Evolutionary conservation across 2,888 invertebrate species (phyloP).

Genomic region (Hirtodrosophila duncani): DNA sequence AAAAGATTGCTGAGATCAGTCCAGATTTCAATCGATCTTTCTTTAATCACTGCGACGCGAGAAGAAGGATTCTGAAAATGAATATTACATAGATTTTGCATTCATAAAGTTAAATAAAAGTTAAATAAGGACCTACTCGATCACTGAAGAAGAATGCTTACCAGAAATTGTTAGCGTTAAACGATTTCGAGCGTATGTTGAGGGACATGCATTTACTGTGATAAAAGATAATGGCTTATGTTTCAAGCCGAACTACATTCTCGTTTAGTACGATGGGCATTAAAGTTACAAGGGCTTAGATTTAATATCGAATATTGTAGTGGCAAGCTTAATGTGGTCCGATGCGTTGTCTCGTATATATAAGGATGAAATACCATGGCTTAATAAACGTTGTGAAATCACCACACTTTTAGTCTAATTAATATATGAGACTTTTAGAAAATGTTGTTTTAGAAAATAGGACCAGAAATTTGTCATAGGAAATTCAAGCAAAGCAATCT

Average conservation of each 20-base stretch:
- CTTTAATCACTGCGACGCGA: conserved; percentile 27
- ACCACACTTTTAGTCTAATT: too few relatives aligned
- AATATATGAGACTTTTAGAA: too few relatives aligned
- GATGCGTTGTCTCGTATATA: conserved; percentile 17
- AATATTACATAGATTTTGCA: conserved; percentile 11
- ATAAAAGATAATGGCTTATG: conserved; percentile 55
- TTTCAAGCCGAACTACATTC: conserved; percentile 49
- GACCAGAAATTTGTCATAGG: too few relatives aligned
- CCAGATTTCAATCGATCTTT: conserved; percentile 22
- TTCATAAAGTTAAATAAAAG: conserved; percentile 22
- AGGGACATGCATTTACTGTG: conserved; percentile 16
- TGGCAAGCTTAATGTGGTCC: conserved; percentile 36
- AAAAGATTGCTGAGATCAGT: conserved; percentile 3
- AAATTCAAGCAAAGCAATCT: too few relatives aligned
- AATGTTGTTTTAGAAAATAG: too few relatives aligned
- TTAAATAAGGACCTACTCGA: conserved; percentile 14
- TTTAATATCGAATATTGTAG: conserved; percentile 43
- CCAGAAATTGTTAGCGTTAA: conserved; percentile 18
- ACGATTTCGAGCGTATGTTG: conserved; percentile 26
- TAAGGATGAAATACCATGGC: background rate
- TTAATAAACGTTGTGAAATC: too few relatives aligned
- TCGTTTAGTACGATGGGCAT: conserved; percentile 47
- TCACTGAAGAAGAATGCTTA: conserved; percentile 25
- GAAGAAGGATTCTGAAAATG: background rate
- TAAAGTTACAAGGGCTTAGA: conserved; percentile 43